Evolutionary conservation across 2,797 vertebrate species (phyloP).

Genomic region (Rhyacichthys aspro): DNA sequence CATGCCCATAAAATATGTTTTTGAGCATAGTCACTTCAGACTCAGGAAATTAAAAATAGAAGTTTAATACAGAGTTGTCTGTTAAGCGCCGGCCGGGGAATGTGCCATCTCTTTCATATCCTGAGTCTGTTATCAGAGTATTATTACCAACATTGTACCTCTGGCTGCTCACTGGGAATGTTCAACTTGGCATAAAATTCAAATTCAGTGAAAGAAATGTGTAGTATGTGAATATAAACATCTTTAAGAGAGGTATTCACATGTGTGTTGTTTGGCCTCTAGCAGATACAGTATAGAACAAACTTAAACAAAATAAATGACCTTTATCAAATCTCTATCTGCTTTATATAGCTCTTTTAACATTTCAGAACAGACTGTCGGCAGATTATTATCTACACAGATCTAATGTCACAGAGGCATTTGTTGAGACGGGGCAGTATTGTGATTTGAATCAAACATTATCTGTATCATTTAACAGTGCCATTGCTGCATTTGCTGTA

Average conservation of each 20-base stretch:
- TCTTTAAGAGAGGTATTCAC: too few relatives aligned
- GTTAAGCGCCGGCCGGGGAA: slow-evolving; percentile 15
- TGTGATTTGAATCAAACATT: slow-evolving; percentile 33
- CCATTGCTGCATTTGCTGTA: slow-evolving; percentile 42
- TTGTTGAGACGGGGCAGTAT: slow-evolving; percentile 17
- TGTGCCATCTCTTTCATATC: slow-evolving; percentile 32
- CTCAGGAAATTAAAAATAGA: slow-evolving; percentile 63
- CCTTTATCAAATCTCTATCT: slow-evolving; percentile 7
- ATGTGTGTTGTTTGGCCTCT: too few relatives aligned
- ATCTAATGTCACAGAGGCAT: slow-evolving; percentile 13
- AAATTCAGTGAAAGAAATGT: not conserved
- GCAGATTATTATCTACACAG: not conserved
- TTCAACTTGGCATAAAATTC: not conserved
- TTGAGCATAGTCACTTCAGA: slow-evolving; percentile 40
- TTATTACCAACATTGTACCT: slow-evolving; percentile 13
- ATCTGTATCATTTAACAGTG: slow-evolving; percentile 50
- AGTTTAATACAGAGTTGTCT: slow-evolving; percentile 30
- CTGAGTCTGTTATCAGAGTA: slow-evolving; percentile 19
- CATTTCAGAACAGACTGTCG: not conserved
- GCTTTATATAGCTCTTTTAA: not conserved
- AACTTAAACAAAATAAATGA: not conserved
- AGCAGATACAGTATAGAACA: not conserved
- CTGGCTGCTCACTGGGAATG: not conserved
- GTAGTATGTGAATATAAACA: not conserved
- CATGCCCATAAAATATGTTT: slow-evolving; percentile 26